Base-by-base conservation (phyloP, 2,113 vertebrate genomes). In the Rana temporaria region DNA sequence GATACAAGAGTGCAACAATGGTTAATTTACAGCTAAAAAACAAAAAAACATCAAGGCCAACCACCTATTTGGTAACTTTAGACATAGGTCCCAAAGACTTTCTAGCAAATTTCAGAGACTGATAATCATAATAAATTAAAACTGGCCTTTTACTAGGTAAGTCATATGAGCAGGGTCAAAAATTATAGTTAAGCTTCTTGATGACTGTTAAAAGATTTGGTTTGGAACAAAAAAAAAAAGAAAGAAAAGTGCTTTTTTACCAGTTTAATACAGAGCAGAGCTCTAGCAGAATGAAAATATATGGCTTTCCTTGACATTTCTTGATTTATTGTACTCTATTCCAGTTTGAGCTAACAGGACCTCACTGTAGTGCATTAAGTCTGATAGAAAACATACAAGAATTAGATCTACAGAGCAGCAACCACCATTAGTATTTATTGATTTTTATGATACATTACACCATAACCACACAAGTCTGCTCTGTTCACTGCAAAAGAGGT, bases 291-390 rank as follows among this genome's bases (percentile, higher is more conserved):
- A 75, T 60, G 56, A 75, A 34, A 75, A 75, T 32, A 42, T 14
- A 11, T 20, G 72, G 56, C 15, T 75, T 62, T 75, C 57, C 53
- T 42, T 75, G 72, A 75, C 72, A 75, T 75, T 75, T 42, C 30
- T 24, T 75, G 72, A 75, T 75, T 75, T 75, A 75, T 75, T 60
- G 72, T 62, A 62, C 56, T 75, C 56, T 62, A 4, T 75, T 75
- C 56, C 19, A 75, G 38, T 62, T 42, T 75, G 72, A 75, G 60
- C 72, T 32, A 38, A 14, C 12, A 75, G 32, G 72, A 60, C 72
- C 72, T 62, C 5, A 75, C 72, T 17, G 56, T 75, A 42, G 56
- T 42, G 72, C 30, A 75, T 75, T 75, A 75, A 60, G 56, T 62
- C 20, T 30, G 56, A 62, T 60, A 62, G 57, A 75, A 42, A 56